These are phyloP conservation scores for Torymus auratus DNA, from an alignment of 2,888 invertebrate genomes.

Conservation along the genomic window DNA sequence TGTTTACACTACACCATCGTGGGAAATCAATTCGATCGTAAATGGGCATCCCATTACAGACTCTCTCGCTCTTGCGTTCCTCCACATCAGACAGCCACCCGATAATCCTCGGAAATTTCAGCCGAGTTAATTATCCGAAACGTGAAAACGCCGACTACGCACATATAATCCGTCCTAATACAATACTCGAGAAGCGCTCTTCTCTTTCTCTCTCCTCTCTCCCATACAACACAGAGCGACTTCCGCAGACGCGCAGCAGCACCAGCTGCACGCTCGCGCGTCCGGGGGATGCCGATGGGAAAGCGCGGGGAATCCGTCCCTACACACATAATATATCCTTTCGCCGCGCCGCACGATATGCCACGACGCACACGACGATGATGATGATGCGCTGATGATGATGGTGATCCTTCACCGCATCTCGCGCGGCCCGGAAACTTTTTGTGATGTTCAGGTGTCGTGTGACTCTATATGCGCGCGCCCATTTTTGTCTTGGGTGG, in stretches of 20 bases:
- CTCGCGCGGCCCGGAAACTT: background rate
- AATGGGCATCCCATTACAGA: no score
- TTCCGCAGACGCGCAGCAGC: background rate
- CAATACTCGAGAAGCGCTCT: constrained; percentile 13
- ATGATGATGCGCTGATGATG: background rate
- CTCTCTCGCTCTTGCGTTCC: no score
- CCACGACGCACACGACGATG: no score
- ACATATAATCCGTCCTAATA: constrained; percentile 30
- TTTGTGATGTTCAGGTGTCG: constrained; percentile 20
- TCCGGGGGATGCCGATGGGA: constrained; percentile 21
- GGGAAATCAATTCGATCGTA: no score
- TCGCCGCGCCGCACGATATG: background rate
- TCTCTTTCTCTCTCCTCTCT: constrained; percentile 1
- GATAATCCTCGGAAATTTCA: no score
- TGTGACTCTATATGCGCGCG: background rate
- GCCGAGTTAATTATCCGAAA: constrained; percentile 1
- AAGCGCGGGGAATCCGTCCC: constrained; percentile 2
- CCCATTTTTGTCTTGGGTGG: no score
- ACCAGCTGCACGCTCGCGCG: constrained; percentile 14
- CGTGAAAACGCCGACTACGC: background rate
- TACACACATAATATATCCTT: background rate
- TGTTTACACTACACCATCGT: no score
- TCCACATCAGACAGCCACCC: no score
- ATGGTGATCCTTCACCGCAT: constrained; percentile 17
- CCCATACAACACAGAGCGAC: background rate